A percentile compares a stretch with the other conserved stretches of the same genome.
These are phyloP conservation scores for Cuculus canorus DNA, from an alignment of 2,797 vertebrate species.

Conservation along the genomic window DNA sequence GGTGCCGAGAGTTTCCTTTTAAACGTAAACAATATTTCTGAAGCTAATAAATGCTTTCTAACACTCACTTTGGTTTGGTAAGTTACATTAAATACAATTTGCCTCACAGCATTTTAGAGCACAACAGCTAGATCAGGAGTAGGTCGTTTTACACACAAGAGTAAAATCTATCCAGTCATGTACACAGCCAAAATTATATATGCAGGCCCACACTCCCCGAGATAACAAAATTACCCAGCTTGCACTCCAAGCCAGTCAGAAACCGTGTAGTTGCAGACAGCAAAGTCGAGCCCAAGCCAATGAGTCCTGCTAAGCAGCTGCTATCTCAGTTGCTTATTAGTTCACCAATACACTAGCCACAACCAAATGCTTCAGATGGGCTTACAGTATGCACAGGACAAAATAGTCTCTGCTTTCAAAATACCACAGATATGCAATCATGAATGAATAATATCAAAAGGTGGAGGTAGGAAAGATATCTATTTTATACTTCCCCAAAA, in stretches of 20 bases:
- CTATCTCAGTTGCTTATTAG: slow-evolving; percentile 50
- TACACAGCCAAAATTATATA: not conserved
- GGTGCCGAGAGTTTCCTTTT: not conserved
- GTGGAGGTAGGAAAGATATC: not conserved
- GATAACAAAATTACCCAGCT: slow-evolving; percentile 18
- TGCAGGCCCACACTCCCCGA: not conserved
- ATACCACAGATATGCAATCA: not conserved
- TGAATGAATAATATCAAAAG: not conserved
- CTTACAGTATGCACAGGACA: not conserved
- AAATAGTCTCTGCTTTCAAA: not conserved
- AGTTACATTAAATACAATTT: not conserved
- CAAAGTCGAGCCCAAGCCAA: slow-evolving; percentile 24
- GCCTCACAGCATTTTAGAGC: not conserved
- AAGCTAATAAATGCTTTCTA: not conserved
- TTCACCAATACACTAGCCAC: not conserved
- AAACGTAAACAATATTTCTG: not conserved
- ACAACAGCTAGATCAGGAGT: not conserved
- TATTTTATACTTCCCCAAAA: not conserved
- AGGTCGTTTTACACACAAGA: not conserved
- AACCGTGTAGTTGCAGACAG: not conserved
- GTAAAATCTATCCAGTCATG: not conserved
- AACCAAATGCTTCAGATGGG: not conserved
- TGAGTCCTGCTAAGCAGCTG: slow-evolving; percentile 53
- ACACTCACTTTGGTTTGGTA: not conserved
- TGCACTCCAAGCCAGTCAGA: slow-evolving; percentile 34